Percentiles rank a stretch among this genome's conserved stretches.
Evolutionary conservation across 2,888 invertebrate genomes (phyloP).

Genomic region (Omphaloscelis lunosa): DNA sequence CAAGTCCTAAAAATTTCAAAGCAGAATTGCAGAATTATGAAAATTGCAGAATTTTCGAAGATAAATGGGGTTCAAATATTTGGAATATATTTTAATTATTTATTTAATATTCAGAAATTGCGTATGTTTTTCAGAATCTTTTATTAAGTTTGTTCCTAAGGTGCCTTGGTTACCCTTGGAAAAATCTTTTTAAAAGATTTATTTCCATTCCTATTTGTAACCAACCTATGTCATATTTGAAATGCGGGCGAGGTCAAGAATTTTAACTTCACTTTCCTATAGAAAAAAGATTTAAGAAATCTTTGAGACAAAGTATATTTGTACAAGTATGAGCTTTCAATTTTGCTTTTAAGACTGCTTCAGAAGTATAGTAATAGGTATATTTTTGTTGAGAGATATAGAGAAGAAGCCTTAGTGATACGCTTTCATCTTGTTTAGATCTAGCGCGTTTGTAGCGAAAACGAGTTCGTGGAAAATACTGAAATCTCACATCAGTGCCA

Average conservation of each 20-base stretch:
- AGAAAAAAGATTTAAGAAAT: slow-evolving; percentile 6
- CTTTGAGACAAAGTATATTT: slow-evolving; percentile 11
- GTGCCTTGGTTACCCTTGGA: background rate
- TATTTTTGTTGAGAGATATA: background rate
- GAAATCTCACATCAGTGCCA: slow-evolving; percentile 7
- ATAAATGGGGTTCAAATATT: background rate
- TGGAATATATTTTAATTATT: background rate
- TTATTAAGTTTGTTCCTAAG: no score
- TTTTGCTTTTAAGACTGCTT: slow-evolving; percentile 20
- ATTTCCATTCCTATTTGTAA: background rate
- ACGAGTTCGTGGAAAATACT: slow-evolving; percentile 19
- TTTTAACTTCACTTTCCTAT: background rate
- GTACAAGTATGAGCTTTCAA: slow-evolving; percentile 1
- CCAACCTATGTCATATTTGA: background rate
- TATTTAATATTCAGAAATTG: background rate
- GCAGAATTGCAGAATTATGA: background rate
- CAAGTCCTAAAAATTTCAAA: background rate
- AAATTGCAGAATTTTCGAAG: background rate
- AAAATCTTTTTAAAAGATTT: background rate
- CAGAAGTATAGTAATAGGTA: background rate
- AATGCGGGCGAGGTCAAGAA: slow-evolving; percentile 6
- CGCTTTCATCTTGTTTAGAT: slow-evolving; percentile 37
- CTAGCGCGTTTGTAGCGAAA: slow-evolving; percentile 28
- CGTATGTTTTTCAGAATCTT: no score
- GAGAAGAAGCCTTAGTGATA: slow-evolving; percentile 3